Base-by-base conservation (phyloP, 2,797 vertebrate species). In the Netta rufina region DNA sequence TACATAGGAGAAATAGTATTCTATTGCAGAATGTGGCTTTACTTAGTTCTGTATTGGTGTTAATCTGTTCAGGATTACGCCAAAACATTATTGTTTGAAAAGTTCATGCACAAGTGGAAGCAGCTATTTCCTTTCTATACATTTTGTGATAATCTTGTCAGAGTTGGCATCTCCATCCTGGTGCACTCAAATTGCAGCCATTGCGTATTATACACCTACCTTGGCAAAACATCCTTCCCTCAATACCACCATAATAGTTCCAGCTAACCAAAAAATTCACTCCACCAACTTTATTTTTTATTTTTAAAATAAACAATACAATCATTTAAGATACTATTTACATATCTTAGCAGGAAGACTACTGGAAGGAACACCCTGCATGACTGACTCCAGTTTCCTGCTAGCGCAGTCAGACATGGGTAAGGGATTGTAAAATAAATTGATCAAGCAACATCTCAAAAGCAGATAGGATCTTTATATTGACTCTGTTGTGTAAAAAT, bases 301-400 rank as follows among this genome's bases (percentile, higher is more conserved):
- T 12, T 49, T 90, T 95, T 9, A 66, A 75, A 93, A 92, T 88
- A 90, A 94, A 86, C 58, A 90, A 95, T 88, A 45, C 18, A 56
- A 86, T 58, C 79, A 79, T 60, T 96, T 88, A 90, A 92, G 91
- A 12, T 84, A 91, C 93, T 93, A 81, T 91, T 94, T 95, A 56
- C 86, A 56, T 60, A 73, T 70, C 41, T 51, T 79, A 70, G 58
- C 3, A 6, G 41, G 76, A 28, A 66, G n/a, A 76, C 30, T 22
- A 62, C 24, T 75, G 88, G 76, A 84, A 93, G 51, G 80, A 93
- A 5, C 28, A 62, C 27, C 16, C 54, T 93, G 90, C 91, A 70
- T 84, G 87, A 73, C 83, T 72, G 91, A 82, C 32, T 53, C 62
- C n/a, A 19, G 85, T 84, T 81, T 93, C 80, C 91, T 66, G 38